A percentile compares a stretch with the other conserved stretches of the same genome.
Conservation (phyloP, 2,888 invertebrate genomes). For the Calameuta idolon region DNA sequence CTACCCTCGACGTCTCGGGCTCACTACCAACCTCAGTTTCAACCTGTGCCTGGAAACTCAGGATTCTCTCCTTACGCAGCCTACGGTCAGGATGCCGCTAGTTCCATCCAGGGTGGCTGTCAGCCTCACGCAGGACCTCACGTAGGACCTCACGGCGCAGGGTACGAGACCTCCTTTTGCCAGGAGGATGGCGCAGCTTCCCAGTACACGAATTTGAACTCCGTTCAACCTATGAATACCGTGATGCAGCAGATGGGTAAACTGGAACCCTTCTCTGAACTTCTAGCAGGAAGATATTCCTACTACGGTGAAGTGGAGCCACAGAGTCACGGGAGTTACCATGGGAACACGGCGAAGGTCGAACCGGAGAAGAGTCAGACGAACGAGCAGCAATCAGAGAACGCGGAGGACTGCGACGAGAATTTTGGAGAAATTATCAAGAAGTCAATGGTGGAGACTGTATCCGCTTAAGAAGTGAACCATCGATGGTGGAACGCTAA, state of each 20-base stretch:
- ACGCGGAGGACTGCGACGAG: constrained; percentile 72
- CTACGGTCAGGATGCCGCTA: constrained; percentile 42
- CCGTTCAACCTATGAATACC: constrained; percentile 67
- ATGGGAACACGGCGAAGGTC: constrained; percentile 23
- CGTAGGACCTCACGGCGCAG: constrained; percentile 27
- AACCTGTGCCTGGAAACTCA: constrained; percentile 34
- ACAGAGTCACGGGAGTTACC: constrained; percentile 33
- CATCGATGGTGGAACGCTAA: neutral
- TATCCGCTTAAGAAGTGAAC: constrained; percentile 74
- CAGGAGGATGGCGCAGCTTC: constrained; percentile 69
- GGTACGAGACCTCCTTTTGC: constrained; percentile 46
- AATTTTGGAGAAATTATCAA: constrained; percentile 94
- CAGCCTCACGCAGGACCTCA: constrained; percentile 19
- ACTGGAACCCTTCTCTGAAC: constrained; percentile 78
- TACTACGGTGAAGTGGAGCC: constrained; percentile 63
- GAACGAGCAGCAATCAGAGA: constrained; percentile 26
- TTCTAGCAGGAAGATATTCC: constrained; percentile 72
- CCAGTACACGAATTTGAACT: constrained; percentile 77
- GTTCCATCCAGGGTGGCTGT: constrained; percentile 15
- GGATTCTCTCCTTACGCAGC: constrained; percentile 51
- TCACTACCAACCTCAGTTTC: constrained; percentile 50
- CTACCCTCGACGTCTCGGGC: constrained; percentile 59
- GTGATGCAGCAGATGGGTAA: constrained; percentile 70
- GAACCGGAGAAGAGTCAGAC: constrained; percentile 32
- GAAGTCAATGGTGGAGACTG: constrained; percentile 92